Base-by-base conservation (phyloP, 2,888 invertebrate species). In the Theodoxus fluviatilis region DNA sequence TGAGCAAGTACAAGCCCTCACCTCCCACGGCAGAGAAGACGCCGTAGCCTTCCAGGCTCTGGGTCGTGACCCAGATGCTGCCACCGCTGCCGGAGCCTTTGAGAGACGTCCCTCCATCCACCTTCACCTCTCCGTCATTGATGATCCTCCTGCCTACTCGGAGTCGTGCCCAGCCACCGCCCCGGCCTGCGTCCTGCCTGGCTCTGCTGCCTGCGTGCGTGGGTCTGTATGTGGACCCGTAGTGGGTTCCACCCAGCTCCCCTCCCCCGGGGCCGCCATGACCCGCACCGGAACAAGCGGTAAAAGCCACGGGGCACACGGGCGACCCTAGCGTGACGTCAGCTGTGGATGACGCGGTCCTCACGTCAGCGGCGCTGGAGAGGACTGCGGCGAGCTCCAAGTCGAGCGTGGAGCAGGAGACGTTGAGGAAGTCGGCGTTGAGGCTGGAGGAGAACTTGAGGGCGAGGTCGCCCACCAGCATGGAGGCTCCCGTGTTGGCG, bases 51-150 rank as follows among this genome's bases (percentile, higher is more conserved):
- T 81, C 79, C 65, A 81, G 75, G 38, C 69, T 57, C 22, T 71
- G 75, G 0, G 77, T 65, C 38, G 76, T 72, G 2, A 80, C 74
- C 72, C 74, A 74, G 12, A 82, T 76, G 71, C 80, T 81, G 7
- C 82, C 82, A 12, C 80, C 82, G 71, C 82, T 82, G 0, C 82
- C 82, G n/a, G 78, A 80, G 25, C 81, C 81, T 33, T 75, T 22
- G 4, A 47, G n/a, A 33, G 74, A 73, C 49, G 37, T 37, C 67
- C 75, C 75, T 22, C 80, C 82, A 74, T 79, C 73, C 4, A 77
- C 80, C 15, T 77, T 71, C 4, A 82, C 76, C 31, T 73, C 77
- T 1, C 82, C 82, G 69, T 82, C 82, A 71, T 78, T 77, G 22
- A 78, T 76, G 6, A 81, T 68, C 2, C 66, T 52, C n/a, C 72